phyloP scores from a whole-genome alignment of 2,113 vertebrate species.

The Brachyhypopomus gauderio region DNA sequence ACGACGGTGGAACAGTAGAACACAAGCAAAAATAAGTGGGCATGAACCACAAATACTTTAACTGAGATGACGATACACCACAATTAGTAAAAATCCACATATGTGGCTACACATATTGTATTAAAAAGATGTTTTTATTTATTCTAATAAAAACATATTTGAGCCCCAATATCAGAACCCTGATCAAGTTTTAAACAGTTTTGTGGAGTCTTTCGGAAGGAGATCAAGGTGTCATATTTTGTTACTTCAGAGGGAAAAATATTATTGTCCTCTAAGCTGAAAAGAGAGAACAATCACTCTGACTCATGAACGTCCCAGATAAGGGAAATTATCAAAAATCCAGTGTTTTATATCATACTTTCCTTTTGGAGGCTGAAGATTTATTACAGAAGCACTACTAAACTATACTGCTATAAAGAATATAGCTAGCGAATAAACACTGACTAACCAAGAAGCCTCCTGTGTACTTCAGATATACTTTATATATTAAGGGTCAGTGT shows the following conservation, averaged over 20 bases:
- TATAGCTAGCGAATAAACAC: not conserved
- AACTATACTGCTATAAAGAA: no score
- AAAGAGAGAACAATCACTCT: not conserved
- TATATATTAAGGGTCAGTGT: no score
- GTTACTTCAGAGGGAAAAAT: conserved; percentile 14
- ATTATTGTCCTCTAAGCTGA: not conserved
- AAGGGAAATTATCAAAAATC: conserved; percentile 27
- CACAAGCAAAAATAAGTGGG: not conserved
- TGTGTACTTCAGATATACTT: not conserved
- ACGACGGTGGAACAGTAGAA: not conserved
- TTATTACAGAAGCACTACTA: not conserved
- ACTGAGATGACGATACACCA: no score
- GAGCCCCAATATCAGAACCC: not conserved
- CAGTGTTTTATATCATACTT: not conserved
- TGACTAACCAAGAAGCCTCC: not conserved
- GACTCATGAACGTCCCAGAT: not conserved
- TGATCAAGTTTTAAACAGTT: not conserved
- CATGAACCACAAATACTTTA: not conserved
- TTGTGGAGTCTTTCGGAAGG: conserved; percentile 9
- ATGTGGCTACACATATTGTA: no score
- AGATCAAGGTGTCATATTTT: conserved; percentile 43
- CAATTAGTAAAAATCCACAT: not conserved
- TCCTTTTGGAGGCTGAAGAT: not conserved
- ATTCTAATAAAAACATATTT: conserved; percentile 11
- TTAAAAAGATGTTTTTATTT: not conserved